These are phyloP conservation scores for Eristalis pertinax DNA, from an alignment of 2,888 invertebrate species.

Conservation along the genomic window DNA sequence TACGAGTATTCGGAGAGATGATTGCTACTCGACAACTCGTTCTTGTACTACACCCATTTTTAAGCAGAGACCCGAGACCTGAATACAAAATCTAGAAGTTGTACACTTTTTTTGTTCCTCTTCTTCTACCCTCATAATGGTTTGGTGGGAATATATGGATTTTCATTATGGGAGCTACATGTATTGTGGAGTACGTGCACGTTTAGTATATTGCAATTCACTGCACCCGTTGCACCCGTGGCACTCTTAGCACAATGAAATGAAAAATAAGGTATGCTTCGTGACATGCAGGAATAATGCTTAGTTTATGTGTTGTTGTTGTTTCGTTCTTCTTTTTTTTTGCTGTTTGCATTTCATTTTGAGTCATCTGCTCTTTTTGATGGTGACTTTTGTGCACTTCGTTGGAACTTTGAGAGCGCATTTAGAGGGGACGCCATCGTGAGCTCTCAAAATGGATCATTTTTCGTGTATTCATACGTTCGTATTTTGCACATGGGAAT, in stretches of 20 bases:
- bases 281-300: slow-evolving; percentile 9
- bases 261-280: slow-evolving; percentile 23
- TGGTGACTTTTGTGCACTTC: not conserved
- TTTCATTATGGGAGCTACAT: slow-evolving; percentile 15
- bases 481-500: not conserved
- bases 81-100: slow-evolving; percentile 21
- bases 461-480: not conserved
- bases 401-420: not conserved
- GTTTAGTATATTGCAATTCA: slow-evolving; percentile 20
- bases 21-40: slow-evolving; percentile 25
- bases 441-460: not conserved
- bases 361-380: not conserved
- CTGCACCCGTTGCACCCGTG: slow-evolving; percentile 35
- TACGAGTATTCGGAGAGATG: slow-evolving; percentile 1
- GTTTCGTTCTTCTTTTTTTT: not conserved
- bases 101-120: not conserved
- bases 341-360: not conserved
- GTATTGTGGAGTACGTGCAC: slow-evolving; percentile 12
- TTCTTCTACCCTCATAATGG: not conserved
- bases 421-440: not conserved
- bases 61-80: slow-evolving; percentile 20
- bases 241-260: slow-evolving; percentile 15
- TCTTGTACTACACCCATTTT: slow-evolving; percentile 14
- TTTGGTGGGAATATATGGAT: slow-evolving; percentile 10
- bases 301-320: not conserved